Base-by-base conservation (phyloP, 2,888 invertebrate genomes). In the Sicus ferrugineus region DNA sequence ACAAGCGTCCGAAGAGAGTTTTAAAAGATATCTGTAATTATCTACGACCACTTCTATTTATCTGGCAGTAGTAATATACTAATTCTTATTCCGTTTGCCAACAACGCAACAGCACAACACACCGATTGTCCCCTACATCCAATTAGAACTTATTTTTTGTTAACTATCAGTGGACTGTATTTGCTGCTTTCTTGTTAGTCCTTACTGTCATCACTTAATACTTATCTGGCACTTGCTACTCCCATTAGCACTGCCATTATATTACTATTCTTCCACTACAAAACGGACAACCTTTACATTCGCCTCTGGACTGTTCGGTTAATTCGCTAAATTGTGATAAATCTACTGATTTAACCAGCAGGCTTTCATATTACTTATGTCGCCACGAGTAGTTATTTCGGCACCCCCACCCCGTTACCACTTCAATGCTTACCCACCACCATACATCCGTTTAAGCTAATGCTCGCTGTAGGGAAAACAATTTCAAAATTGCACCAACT, bases 11-110 rank as follows among this genome's bases (percentile, higher is more conserved):
- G 65, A 68, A 61, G 70, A 61, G 66, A 66, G 56, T 65, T 56
- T 71, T 68, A 66, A 68, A 68, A 52, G 54, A 46, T 54, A 68
- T 68, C 65, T 68, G 68, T 68, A 56, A 63, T 28, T 26, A 46
- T 14, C 46, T 19, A 3, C 46, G 46, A 6, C 3, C 46, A 46
- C 9, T 46, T 46, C 19, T 46, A 14, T 46, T 4, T 7, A 56
- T 2, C 14, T 28, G 7, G 9, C n/a, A 6, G 26, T n/a, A 14
- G 6, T 4, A 19, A 56, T 28, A n/a, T 56, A 26, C 56, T 56
- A 56, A 26, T 56, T 11, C 56, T 30, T 30, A n/a, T 2, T 56
- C 7, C 26, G 7, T 30, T 56, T 26, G n/a, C 56, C n/a, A 28
- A n/a, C 28, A 56, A 14, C 38, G 31, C 38, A 14, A 9, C 54